Evolutionary conservation across 1,140 invertebrate species (phyloP), one percentile per base, ranked within the genome.

Genomic region (Dendroctonus ponderosae): DNA sequence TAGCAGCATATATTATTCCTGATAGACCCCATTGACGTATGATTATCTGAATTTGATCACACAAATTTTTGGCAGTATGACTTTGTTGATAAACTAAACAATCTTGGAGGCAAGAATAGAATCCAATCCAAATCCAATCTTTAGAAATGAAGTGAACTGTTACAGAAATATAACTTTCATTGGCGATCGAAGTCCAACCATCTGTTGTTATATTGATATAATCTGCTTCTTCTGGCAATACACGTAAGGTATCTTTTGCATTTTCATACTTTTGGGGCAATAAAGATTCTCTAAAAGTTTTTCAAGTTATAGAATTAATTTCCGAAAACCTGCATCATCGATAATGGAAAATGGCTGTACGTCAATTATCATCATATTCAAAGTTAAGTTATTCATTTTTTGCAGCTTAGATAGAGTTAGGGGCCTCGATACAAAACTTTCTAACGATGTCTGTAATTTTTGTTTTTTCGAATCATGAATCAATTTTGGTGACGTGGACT

Each of bases 351-450:
- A 50, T 50, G 59, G 59, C 39, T 61, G 59, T 11, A 61, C 49
- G 15, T 61, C 59, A n/a, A 11, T 51, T 8, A 51, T 42, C n/a
- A 61, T 49, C 59, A 61, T 61, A 14, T 61, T 50, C 7, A 61
- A 9, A 50, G 50, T 61, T 49, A 61, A n/a, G 12, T 38, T 26
- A 40, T 61, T 61, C 14, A 49, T 61, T 61, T 50, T 50, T 50
- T 61, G 6, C 50, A 39, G n/a, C 14, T 44, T n/a, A 8, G 50
- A 15, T 15, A 5, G 14, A 12, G 50, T 12, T 8, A 51, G 3
- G 15, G 50, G 15, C 5, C 50, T n/a, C 12, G 44, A 46, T 11
- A 4, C 44, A 46, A 46, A 46, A 11, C 12, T 46, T 46, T 3
- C 12, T 46, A 46, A 46, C 1, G 9, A 11, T 46, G 44, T 12